Evolutionary conservation across 1,140 invertebrate species (phyloP).

Genomic region (Drosophila lacertosa): DNA sequence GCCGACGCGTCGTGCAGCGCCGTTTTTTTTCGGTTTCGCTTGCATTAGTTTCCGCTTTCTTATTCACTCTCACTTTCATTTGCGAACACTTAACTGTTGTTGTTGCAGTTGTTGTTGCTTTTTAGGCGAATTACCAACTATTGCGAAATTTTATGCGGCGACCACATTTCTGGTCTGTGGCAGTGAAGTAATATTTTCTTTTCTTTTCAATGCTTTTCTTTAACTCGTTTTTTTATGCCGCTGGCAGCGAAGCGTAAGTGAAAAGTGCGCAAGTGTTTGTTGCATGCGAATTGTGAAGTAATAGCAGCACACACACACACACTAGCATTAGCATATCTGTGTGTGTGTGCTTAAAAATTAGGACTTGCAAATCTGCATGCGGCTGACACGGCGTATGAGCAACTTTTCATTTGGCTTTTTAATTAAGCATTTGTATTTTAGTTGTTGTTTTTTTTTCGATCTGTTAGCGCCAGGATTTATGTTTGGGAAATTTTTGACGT

Average conservation of each 20-base stretch:
- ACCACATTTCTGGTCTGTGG: constrained; percentile 73
- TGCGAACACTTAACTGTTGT: constrained; percentile 45
- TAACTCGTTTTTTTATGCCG: constrained; percentile 45
- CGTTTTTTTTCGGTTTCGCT: constrained; percentile 57
- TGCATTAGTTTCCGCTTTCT: constrained; percentile 84
- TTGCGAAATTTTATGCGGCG: constrained; percentile 66
- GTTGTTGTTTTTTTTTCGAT: neutral
- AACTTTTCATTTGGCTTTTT: constrained; percentile 46
- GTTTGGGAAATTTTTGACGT: constrained; percentile 34
- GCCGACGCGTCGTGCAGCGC: constrained; percentile 40
- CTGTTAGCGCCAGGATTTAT: constrained; percentile 49
- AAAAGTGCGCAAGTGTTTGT: constrained; percentile 52
- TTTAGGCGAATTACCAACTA: constrained; percentile 63
- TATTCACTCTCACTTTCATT: constrained; percentile 84
- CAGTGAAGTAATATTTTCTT: constrained; percentile 80
- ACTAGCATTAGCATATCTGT: neutral
- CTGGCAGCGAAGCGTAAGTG: constrained; percentile 69
- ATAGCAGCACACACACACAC: constrained; percentile 35
- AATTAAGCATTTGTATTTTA: constrained; percentile 48
- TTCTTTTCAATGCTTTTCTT: constrained; percentile 27
- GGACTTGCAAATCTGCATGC: constrained; percentile 73
- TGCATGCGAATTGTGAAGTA: constrained; percentile 60
- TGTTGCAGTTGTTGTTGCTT: constrained; percentile 46
- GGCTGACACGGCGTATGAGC: constrained; percentile 56
- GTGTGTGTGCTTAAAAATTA: constrained; percentile 46